Base-by-base conservation (phyloP, 2,113 vertebrate species). In the Petrocephalus microphthalmus region DNA sequence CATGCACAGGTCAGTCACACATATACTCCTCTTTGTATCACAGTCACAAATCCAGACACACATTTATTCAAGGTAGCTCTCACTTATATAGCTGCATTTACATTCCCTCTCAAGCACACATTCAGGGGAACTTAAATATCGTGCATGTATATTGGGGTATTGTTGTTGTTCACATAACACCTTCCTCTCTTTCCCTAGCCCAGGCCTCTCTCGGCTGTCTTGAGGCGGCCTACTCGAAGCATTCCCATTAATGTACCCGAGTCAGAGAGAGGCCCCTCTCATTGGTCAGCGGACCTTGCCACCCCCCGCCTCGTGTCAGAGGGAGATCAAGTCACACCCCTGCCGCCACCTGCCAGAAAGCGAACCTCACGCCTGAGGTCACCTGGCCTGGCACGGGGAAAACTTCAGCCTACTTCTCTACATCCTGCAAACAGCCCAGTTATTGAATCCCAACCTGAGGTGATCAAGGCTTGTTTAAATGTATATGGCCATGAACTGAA, bases 201-300 rank as follows among this genome's bases (percentile, higher is more conserved):
- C 54, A 33, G 93, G 91, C 89, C 91, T 49, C 89, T 88, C n/a
- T n/a, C 90, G 45, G 89, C 87, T 60, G 92, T 91, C 88, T 89
- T 93, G 88, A 91, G 92, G 71, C 91, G 88, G 71, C 89, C 88
- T 19, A 89, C 89, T 25, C 88, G 85, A 0, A 1, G 51, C 56
- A 64, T 29, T 22, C 74, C 85, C 29, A 51, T 5, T 51, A 64
- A 84, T 8, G 42, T 51, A 13, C 86, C 54, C 89, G 84, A 81
- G 47, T 84, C 89, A 11, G 86, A 89, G 57, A 81, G n/a, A 56
- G 56, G 15, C 74, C 82, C 88, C 0, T 49, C 88, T 33, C 17
- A 15, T 47, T 20, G 64, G 85, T 60, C 67, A 10, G 29, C 53
- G 1, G 85, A 86, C 11, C 33, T 2, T 57, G 53, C 20, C 19